Percentiles rank a stretch among this genome's conserved stretches.
Evolutionary conservation across 1,140 invertebrate genomes (phyloP).

Genomic region (Cyclargus thomasi): DNA sequence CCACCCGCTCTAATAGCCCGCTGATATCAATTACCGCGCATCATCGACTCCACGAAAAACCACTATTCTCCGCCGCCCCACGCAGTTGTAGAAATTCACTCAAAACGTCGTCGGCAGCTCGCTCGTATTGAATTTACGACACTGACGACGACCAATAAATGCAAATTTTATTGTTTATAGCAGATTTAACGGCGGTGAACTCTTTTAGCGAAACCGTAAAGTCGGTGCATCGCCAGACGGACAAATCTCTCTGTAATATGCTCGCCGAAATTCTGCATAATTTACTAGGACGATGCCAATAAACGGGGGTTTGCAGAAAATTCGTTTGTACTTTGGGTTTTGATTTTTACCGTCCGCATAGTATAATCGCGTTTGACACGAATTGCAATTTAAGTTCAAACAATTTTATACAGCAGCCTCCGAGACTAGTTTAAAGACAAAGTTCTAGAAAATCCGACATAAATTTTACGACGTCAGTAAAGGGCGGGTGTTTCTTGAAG

Average conservation of each 20-base stretch:
- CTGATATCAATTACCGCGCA: constrained; percentile 65
- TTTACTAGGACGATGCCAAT: not conserved
- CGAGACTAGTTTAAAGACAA: constrained; percentile 36
- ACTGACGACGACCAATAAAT: constrained; percentile 71
- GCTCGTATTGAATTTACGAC: constrained; percentile 65
- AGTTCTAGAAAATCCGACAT: constrained; percentile 14
- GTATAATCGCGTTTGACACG: not conserved
- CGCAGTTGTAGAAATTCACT: constrained; percentile 63
- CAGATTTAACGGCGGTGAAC: constrained; percentile 70
- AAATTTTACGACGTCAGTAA: constrained; percentile 34
- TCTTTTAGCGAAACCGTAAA: constrained; percentile 67
- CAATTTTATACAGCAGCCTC: constrained; percentile 13
- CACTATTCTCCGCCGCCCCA: constrained; percentile 44
- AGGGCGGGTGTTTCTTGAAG: constrained; percentile 34
- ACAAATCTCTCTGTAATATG: constrained; percentile 31
- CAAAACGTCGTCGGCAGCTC: constrained; percentile 68
- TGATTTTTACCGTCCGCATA: not conserved
- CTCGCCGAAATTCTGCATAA: not conserved
- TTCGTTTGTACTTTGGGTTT: not conserved
- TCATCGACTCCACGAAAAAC: constrained; percentile 52
- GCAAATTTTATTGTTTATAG: constrained; percentile 74
- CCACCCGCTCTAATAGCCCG: constrained; percentile 58
- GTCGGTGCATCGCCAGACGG: constrained; percentile 30
- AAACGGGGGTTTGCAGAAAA: not conserved
- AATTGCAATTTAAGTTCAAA: constrained; percentile 1